Percentiles rank a stretch among this genome's conserved stretches.
phyloP scores from a whole-genome alignment of 2,113 vertebrate genomes.

The Galemys pyrenaicus region DNA sequence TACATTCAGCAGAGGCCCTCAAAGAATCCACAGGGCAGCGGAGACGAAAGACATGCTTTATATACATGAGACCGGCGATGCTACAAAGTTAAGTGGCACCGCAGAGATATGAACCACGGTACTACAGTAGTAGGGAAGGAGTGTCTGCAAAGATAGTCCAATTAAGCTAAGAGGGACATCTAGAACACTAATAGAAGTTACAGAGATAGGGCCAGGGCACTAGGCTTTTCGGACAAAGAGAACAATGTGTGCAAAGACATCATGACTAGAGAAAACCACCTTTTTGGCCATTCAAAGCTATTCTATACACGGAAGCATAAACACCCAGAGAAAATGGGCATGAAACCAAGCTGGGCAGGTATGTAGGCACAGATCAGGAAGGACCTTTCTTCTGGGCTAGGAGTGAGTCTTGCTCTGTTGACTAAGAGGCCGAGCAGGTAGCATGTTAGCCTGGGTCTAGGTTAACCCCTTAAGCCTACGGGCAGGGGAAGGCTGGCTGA shows the following conservation, averaged over 20 bases:
- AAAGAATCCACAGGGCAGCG: neutral
- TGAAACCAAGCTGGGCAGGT: neutral
- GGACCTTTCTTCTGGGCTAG: neutral
- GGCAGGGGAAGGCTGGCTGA: neutral
- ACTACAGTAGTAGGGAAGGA: neutral
- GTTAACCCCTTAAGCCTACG: neutral
- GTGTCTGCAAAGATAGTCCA: conserved; percentile 16
- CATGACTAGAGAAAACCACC: conserved; percentile 22
- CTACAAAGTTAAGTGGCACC: neutral
- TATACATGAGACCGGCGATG: neutral
- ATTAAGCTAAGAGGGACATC: conserved; percentile 23
- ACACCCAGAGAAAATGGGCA: neutral
- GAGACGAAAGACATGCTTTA: neutral
- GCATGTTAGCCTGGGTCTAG: neutral
- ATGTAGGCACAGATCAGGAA: neutral
- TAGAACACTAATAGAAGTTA: conserved; percentile 19
- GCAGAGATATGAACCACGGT: neutral
- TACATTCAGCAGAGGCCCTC: neutral
- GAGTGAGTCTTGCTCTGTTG: neutral
- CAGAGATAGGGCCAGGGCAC: neutral
- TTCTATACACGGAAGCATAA: neutral
- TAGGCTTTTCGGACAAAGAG: conserved; percentile 7
- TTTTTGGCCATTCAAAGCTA: conserved; percentile 18
- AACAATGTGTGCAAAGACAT: neutral
- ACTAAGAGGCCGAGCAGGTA: neutral